Conservation (phyloP, 2,113 vertebrate species). For the Bettongia penicillata region DNA sequence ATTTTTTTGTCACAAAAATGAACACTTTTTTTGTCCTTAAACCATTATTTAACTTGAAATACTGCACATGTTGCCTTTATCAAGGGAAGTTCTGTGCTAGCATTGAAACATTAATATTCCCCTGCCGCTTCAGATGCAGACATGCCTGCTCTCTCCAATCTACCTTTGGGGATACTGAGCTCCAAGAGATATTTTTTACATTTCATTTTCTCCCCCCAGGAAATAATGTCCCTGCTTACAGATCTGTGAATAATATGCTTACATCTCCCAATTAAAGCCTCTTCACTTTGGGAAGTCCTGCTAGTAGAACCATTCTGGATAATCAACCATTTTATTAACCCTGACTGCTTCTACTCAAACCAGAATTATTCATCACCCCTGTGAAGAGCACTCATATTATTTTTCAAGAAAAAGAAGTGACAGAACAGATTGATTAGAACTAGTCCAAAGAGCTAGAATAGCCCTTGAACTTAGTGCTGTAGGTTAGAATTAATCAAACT, state of each 20-base stretch:
- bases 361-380: neutral
- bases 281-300: slow-evolving; percentile 5
- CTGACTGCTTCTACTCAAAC: slow-evolving; percentile 2
- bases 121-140: neutral
- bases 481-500: neutral
- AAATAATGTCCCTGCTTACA: slow-evolving; percentile 2
- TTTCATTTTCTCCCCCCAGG: neutral
- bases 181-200: neutral
- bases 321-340: slow-evolving; percentile 1
- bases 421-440: neutral
- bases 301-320: neutral
- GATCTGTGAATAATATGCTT: neutral
- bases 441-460: neutral
- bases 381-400: neutral
- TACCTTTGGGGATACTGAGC: neutral
- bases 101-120: neutral
- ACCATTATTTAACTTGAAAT: neutral
- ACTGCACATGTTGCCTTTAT: neutral
- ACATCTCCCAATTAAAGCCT: neutral
- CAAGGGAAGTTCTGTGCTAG: neutral
- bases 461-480: neutral
- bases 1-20: neutral
- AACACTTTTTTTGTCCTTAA: slow-evolving; percentile 23
- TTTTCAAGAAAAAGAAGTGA: slow-evolving; percentile 11
- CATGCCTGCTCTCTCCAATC: neutral